Percentiles rank a stretch among this genome's conserved stretches.
These are phyloP conservation scores for Champsocephalus gunnari DNA, from an alignment of 2,797 vertebrate species.

Conservation along the genomic window DNA sequence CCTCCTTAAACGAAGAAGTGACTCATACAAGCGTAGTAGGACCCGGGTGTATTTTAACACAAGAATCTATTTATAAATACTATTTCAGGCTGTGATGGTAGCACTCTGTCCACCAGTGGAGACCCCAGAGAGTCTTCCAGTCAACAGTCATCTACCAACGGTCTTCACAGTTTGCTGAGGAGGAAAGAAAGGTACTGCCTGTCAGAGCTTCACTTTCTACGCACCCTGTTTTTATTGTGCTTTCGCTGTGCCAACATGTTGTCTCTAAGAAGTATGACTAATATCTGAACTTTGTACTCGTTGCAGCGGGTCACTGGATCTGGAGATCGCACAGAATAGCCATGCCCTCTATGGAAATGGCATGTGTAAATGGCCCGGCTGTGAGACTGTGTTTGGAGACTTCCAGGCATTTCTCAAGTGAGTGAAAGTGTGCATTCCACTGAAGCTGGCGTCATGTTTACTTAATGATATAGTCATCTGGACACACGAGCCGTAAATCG, in stretches of 20 bases:
- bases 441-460: neutral
- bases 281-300: neutral
- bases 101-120: slow-evolving; percentile 44
- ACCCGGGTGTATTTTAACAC: neutral
- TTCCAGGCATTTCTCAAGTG: slow-evolving; percentile 98
- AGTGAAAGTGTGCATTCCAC: slow-evolving; percentile 71
- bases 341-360: slow-evolving; percentile 96
- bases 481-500: neutral
- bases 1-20: neutral
- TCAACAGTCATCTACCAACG: slow-evolving; percentile 90
- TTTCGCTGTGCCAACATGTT: neutral
- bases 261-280: neutral
- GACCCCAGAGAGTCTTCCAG: slow-evolving; percentile 86
- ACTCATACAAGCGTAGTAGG: neutral
- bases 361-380: slow-evolving; percentile 98
- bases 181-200: slow-evolving; percentile 79
- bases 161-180: slow-evolving; percentile 83
- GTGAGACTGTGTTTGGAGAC: slow-evolving; percentile 96
- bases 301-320: slow-evolving; percentile 87
- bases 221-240: neutral
- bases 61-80: slow-evolving; percentile 5
- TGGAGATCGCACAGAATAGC: slow-evolving; percentile 87
- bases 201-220: neutral
- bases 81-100: slow-evolving; percentile 72
- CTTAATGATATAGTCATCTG: too few relatives aligned